Conservation (phyloP, 1,140 invertebrate genomes). For the Brachionus plicatilis region DNA sequence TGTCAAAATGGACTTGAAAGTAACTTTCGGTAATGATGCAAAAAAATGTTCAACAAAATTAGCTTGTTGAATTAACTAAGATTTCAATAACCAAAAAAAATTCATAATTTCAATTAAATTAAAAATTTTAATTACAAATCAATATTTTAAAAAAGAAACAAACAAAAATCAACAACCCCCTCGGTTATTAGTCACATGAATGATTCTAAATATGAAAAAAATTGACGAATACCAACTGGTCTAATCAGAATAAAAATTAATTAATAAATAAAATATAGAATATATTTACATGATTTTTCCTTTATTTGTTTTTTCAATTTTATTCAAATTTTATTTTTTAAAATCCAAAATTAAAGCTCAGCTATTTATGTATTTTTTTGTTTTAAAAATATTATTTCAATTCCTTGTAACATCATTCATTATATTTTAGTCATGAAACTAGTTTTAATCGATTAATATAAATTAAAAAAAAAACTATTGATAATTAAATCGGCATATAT, state of each 20-base stretch:
- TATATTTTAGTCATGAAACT: neutral
- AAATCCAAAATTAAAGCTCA: neutral
- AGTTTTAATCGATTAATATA: neutral
- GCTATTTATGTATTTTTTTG: neutral
- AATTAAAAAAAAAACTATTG: neutral
- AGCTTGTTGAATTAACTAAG: neutral
- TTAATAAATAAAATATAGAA: neutral
- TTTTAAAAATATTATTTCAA: neutral
- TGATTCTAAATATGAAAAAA: neutral
- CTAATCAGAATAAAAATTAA: neutral
- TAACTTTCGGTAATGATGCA: neutral
- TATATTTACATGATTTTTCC: neutral
- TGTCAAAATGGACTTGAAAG: neutral
- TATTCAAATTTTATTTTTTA: neutral
- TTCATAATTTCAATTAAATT: slow-evolving; percentile 3
- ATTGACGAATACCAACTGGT: neutral
- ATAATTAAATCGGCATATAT: neutral
- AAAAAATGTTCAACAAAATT: neutral
- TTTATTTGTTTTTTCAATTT: neutral
- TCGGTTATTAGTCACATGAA: neutral
- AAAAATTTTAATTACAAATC: slow-evolving; percentile 3
- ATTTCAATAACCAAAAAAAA: neutral
- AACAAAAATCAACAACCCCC: neutral
- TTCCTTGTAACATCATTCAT: neutral
- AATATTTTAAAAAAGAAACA: neutral